Evolutionary conservation across 1,140 invertebrate genomes (phyloP).

Genomic region (Sipha flava): DNA sequence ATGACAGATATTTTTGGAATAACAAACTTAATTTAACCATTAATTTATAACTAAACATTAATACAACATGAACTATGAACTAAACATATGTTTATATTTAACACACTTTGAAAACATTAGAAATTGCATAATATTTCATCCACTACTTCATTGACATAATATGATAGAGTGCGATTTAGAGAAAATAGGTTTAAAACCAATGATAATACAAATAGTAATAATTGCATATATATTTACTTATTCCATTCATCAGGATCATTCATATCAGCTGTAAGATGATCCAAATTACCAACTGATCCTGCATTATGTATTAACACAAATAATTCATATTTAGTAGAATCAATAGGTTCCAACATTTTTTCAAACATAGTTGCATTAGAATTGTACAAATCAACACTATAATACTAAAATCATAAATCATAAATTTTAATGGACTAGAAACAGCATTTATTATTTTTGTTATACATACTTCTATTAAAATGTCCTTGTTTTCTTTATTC

Average conservation of each 20-base stretch:
- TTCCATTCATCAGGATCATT: slow-evolving; percentile 53
- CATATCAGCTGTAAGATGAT: slow-evolving; percentile 52
- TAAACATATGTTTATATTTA: too few species aligned
- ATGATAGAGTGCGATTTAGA: too few species aligned
- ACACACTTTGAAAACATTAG: too few species aligned
- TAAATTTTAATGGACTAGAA: not conserved
- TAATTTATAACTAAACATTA: too few species aligned
- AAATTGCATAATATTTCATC: too few species aligned
- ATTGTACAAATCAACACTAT: slow-evolving; percentile 43
- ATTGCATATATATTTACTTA: slow-evolving; percentile 42
- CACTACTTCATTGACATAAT: too few species aligned
- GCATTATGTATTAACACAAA: slow-evolving; percentile 82
- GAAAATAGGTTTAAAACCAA: too few species aligned
- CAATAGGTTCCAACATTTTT: slow-evolving; percentile 34
- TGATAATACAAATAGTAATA: too few species aligned
- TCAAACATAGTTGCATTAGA: slow-evolving; percentile 42
- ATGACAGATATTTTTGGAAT: too few species aligned
- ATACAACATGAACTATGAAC: too few species aligned
- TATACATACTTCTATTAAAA: slow-evolving; percentile 1
- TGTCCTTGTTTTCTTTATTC: slow-evolving; percentile 11
- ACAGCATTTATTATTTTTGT: not conserved
- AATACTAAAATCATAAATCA: slow-evolving; percentile 23
- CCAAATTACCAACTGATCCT: slow-evolving; percentile 70
- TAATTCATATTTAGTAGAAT: slow-evolving; percentile 52
- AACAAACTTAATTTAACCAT: too few species aligned